These are phyloP conservation scores for Leucoma salicis DNA, from an alignment of 2,888 invertebrate species.

Conservation along the genomic window DNA sequence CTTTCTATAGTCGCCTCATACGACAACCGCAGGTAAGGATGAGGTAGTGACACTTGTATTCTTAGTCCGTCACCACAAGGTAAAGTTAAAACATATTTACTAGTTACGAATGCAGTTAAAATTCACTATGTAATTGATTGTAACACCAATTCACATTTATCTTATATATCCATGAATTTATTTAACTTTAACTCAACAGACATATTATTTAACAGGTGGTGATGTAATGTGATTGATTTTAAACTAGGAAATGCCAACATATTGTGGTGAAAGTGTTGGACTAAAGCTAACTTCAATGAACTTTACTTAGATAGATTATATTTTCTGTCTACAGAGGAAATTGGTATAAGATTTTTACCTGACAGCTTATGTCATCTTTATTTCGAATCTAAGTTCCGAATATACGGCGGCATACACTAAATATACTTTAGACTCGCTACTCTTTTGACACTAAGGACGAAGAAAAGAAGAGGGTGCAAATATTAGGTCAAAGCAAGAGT, in stretches of 20 bases:
- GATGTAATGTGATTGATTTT: constrained; percentile 18
- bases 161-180: constrained; percentile 5
- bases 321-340: too few relatives aligned
- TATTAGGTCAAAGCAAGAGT: too few relatives aligned
- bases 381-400: too few relatives aligned
- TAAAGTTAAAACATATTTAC: too few relatives aligned
- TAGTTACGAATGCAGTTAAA: not conserved
- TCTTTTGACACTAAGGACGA: too few relatives aligned
- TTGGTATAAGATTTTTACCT: too few relatives aligned
- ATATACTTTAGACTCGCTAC: too few relatives aligned
- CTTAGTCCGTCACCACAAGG: not conserved
- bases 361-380: too few relatives aligned
- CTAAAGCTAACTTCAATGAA: not conserved
- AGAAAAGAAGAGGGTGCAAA: too few relatives aligned
- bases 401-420: too few relatives aligned
- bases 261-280: constrained; percentile 18
- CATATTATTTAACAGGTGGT: constrained; percentile 25
- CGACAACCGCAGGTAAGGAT: not conserved
- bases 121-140: constrained; percentile 13
- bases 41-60: not conserved
- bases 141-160: not conserved
- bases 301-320: not conserved
- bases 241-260: constrained; percentile 16
- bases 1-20: not conserved
- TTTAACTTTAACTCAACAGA: constrained; percentile 18